Conservation (phyloP, 2,888 invertebrate genomes). For the Sesia bembeciformis region DNA sequence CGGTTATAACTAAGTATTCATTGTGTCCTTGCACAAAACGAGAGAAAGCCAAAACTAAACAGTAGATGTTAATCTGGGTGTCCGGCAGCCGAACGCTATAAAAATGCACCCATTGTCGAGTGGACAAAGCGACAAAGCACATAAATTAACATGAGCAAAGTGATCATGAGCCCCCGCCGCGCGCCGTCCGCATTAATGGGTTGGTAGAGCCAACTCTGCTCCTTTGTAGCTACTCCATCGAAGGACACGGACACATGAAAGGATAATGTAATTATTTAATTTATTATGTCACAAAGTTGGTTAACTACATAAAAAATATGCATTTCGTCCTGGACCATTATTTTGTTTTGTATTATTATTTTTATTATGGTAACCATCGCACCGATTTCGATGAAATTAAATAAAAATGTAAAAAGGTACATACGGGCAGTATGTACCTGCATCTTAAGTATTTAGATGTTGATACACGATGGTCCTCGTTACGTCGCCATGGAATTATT, state of each 20-base stretch:
- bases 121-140: slow-evolving; percentile 67
- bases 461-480: too few species aligned
- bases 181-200: slow-evolving; percentile 60
- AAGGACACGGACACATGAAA: slow-evolving; percentile 17
- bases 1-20: slow-evolving; percentile 29
- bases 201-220: slow-evolving; percentile 38
- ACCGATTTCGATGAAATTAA: too few species aligned
- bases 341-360: too few species aligned
- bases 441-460: too few species aligned
- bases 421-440: too few species aligned
- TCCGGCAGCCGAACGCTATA: slow-evolving; percentile 66
- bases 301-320: neutral
- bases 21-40: slow-evolving; percentile 68
- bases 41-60: slow-evolving; percentile 61
- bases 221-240: slow-evolving; percentile 12
- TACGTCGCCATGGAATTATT: too few species aligned
- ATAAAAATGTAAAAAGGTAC: too few species aligned
- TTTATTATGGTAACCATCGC: too few species aligned
- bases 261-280: slow-evolving; percentile 13
- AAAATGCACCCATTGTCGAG: slow-evolving; percentile 51
- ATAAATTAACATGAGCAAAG: slow-evolving; percentile 71
- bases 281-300: slow-evolving; percentile 9
- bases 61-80: slow-evolving; percentile 70
- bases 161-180: slow-evolving; percentile 68
- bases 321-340: neutral